Evolutionary conservation across 1,140 invertebrate species (phyloP).

Genomic region (Parapsyche elsis): DNA sequence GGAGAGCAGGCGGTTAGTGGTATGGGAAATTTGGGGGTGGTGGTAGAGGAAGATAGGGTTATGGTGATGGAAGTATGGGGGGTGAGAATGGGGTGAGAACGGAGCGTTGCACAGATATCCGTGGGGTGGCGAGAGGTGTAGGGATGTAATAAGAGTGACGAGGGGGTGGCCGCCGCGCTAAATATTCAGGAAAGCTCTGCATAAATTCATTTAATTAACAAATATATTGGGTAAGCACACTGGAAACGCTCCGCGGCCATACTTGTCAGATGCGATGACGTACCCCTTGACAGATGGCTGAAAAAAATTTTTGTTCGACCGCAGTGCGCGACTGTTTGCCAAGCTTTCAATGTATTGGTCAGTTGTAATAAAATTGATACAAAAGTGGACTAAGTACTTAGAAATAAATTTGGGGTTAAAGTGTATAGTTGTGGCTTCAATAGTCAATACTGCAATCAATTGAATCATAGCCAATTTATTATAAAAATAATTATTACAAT

Average conservation of each 20-base stretch:
- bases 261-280: slow-evolving; percentile 36
- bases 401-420: no score
- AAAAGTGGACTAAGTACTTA: no score
- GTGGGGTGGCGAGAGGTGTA: neutral
- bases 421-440: no score
- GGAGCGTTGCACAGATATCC: neutral
- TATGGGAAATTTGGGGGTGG: neutral
- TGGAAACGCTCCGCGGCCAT: slow-evolving; percentile 31
- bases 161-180: slow-evolving; percentile 23
- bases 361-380: no score
- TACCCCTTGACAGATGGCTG: slow-evolving; percentile 5
- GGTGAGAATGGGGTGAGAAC: neutral
- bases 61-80: neutral
- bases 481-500: no score
- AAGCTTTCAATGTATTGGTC: no score
- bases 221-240: slow-evolving; percentile 47
- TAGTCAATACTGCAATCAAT: no score
- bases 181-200: slow-evolving; percentile 51
- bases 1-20: neutral
- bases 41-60: neutral
- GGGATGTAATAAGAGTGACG: slow-evolving; percentile 36
- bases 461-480: no score
- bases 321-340: no score
- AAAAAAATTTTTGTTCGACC: neutral
- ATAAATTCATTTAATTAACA: slow-evolving; percentile 54